phyloP scores from a whole-genome alignment of 2,888 invertebrate species.

The Rhyacophila evoluta region DNA sequence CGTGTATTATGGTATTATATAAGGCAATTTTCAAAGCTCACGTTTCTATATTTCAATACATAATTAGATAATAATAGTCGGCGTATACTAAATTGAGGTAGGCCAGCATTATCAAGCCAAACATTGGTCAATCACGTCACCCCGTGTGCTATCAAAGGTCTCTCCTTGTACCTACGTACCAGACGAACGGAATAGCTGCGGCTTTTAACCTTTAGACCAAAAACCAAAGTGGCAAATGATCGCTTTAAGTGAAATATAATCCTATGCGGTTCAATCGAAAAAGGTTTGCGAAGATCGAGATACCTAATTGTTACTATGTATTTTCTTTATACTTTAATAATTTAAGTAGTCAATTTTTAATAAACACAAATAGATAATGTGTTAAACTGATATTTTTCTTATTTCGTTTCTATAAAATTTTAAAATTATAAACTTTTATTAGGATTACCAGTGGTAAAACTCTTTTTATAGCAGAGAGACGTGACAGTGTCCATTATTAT shows the following conservation, averaged over 20 bases:
- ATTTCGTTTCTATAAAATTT: no score
- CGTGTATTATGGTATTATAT: no score
- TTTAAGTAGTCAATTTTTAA: no score
- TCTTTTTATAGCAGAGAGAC: no score
- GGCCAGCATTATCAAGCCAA: neutral
- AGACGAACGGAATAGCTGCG: slow-evolving; percentile 7
- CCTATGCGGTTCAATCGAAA: neutral
- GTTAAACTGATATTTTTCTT: no score
- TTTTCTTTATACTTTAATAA: no score
- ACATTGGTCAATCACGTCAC: slow-evolving; percentile 19
- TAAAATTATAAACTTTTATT: no score
- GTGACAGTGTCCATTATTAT: no score
- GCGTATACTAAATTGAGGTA: neutral
- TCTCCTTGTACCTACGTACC: slow-evolving; percentile 7
- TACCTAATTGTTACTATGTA: no score
- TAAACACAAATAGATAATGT: no score
- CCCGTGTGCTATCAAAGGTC: slow-evolving; percentile 4
- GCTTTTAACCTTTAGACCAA: slow-evolving; percentile 5
- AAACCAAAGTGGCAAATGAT: slow-evolving; percentile 10
- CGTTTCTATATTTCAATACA: neutral
- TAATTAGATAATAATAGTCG: slow-evolving; percentile 2
- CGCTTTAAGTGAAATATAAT: slow-evolving; percentile 12
- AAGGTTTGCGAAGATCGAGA: no score
- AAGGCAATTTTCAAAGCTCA: neutral
- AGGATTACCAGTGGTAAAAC: no score